Evolutionary conservation across 2,888 invertebrate genomes (phyloP).

Genomic region (Xanthia togata): DNA sequence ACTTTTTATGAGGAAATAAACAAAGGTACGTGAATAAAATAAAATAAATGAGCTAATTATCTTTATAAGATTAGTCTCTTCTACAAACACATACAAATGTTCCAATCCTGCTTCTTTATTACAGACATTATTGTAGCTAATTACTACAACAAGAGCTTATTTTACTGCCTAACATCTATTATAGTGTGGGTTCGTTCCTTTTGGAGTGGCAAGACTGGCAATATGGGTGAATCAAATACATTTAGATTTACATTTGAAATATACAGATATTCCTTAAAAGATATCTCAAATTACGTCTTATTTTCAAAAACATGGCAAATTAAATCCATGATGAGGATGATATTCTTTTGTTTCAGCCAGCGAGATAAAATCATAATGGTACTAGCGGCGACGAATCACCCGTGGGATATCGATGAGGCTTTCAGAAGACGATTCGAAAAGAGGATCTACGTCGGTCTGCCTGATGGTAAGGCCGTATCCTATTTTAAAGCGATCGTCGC

Average conservation of each 20-base stretch:
- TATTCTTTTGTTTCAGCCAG: slow-evolving; percentile 76
- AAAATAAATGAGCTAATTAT: neutral
- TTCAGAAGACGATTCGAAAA: slow-evolving; percentile 96
- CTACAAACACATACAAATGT: neutral
- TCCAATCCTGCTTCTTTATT: neutral
- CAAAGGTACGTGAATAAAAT: neutral
- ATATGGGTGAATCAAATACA: neutral
- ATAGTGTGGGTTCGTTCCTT: neutral
- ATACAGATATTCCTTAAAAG: neutral
- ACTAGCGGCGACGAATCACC: slow-evolving; percentile 97
- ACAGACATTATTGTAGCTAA: neutral
- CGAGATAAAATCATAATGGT: slow-evolving; percentile 95
- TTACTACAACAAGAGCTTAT: neutral
- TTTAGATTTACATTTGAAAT: neutral
- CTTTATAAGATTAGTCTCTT: neutral
- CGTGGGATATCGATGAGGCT: slow-evolving; percentile 97
- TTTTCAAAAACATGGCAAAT: neutral
- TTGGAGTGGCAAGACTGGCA: neutral
- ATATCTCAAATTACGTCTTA: neutral
- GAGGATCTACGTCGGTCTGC: slow-evolving; percentile 96
- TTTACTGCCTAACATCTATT: neutral
- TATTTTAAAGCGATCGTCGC: too few species aligned
- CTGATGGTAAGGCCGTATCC: slow-evolving; percentile 89
- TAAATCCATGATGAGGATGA: neutral
- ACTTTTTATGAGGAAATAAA: neutral